These are phyloP conservation scores for Omphaloscelis lunosa DNA, from an alignment of 2,888 invertebrate species.

Conservation along the genomic window DNA sequence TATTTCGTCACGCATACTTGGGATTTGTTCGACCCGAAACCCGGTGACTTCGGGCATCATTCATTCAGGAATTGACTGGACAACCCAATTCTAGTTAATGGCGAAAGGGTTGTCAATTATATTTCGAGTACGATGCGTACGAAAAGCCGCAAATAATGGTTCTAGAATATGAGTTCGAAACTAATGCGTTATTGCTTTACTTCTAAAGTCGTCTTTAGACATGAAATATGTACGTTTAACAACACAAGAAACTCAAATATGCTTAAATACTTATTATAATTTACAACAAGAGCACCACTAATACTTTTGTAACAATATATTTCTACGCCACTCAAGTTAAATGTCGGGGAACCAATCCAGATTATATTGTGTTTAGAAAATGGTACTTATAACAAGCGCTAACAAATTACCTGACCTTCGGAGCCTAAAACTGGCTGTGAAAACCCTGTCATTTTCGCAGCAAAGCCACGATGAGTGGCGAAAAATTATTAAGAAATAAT, in stretches of 20 bases:
- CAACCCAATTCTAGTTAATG: slow-evolving; percentile 73
- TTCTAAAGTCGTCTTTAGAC: slow-evolving; percentile 59
- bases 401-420: slow-evolving; percentile 37
- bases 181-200: slow-evolving; percentile 67
- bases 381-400: slow-evolving; percentile 22
- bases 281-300: slow-evolving; percentile 38
- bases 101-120: slow-evolving; percentile 72
- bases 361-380: slow-evolving; percentile 29
- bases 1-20: slow-evolving; percentile 80
- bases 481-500: slow-evolving; percentile 80
- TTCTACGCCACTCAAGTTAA: slow-evolving; percentile 18
- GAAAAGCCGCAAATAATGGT: slow-evolving; percentile 68
- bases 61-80: slow-evolving; percentile 77
- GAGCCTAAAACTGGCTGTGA: slow-evolving; percentile 41
- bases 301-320: slow-evolving; percentile 41
- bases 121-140: slow-evolving; percentile 66
- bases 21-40: slow-evolving; percentile 74
- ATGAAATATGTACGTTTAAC: slow-evolving; percentile 54
- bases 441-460: slow-evolving; percentile 69
- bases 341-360: slow-evolving; percentile 19
- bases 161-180: slow-evolving; percentile 63
- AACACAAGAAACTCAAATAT: slow-evolving; percentile 51
- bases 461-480: slow-evolving; percentile 73
- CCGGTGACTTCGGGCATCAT: slow-evolving; percentile 75
- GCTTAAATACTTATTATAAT: slow-evolving; percentile 38